phyloP scores from a whole-genome alignment of 2,797 vertebrate species.

The Bradypus variegatus region DNA sequence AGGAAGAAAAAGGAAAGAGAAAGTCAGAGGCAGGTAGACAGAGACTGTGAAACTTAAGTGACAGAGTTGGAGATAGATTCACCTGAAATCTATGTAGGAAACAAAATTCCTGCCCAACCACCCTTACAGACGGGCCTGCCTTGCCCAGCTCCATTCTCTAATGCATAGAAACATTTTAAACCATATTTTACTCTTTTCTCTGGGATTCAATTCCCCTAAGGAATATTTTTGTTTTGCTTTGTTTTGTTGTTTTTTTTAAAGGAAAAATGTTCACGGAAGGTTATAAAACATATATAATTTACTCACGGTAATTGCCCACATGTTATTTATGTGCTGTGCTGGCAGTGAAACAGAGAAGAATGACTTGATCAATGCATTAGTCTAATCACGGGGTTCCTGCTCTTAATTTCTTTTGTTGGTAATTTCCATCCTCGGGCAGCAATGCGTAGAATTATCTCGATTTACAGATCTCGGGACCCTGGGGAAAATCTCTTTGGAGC shows the following conservation, averaged over 20 bases:
- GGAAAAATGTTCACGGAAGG: constrained; percentile 43
- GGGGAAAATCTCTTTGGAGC: constrained; percentile 36
- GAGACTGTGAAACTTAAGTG: fast-evolving
- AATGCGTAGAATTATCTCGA: constrained; percentile 38
- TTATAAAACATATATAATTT: constrained; percentile 62
- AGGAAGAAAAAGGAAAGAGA: not conserved
- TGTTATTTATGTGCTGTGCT: constrained; percentile 70
- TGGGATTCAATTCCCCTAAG: not conserved
- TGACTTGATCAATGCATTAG: constrained; percentile 80
- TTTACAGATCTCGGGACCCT: constrained; percentile 32
- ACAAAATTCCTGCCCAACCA: no score
- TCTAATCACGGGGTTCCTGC: constrained; percentile 79
- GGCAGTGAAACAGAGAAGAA: constrained; percentile 78
- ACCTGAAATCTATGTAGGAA: fast-evolving
- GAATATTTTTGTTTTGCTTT: constrained; percentile 42
- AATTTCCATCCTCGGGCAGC: constrained; percentile 77
- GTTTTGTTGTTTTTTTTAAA: constrained; percentile 29
- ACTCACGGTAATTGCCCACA: constrained; percentile 49
- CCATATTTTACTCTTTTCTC: not conserved
- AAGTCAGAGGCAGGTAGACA: no score
- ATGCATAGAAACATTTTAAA: not conserved
- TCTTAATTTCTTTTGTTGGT: constrained; percentile 80
- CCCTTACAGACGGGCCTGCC: fast-evolving
- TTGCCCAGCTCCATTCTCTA: not conserved
- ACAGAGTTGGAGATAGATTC: not conserved